Evolutionary conservation across 1,140 invertebrate genomes (phyloP).

Genomic region (Metaphire vulgaris): DNA sequence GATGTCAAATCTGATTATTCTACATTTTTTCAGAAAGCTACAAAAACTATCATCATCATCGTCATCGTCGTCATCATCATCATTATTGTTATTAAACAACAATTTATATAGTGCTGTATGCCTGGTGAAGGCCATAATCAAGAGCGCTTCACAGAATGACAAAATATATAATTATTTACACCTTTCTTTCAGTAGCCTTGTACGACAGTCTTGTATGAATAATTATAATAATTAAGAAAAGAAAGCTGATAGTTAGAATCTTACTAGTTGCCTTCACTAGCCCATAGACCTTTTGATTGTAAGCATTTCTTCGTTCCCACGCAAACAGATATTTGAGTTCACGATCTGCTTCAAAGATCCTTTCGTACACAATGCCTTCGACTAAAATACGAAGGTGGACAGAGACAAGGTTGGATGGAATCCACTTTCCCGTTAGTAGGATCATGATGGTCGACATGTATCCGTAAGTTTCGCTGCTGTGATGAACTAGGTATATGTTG

Average conservation of each 20-base stretch:
- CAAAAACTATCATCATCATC: too few species aligned
- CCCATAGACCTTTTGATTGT: slow-evolving; percentile 82
- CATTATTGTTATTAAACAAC: too few species aligned
- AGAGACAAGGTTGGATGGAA: slow-evolving; percentile 69
- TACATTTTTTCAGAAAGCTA: too few species aligned
- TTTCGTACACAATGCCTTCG: slow-evolving; percentile 81
- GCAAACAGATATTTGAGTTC: slow-evolving; percentile 89
- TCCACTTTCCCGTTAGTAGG: slow-evolving; percentile 72
- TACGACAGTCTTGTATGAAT: too few species aligned
- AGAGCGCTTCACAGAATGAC: too few species aligned
- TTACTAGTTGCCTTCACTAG: slow-evolving; percentile 53
- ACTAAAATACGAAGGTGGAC: slow-evolving; percentile 82
- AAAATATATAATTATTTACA: too few species aligned
- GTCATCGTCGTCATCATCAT: too few species aligned
- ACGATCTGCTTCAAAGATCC: slow-evolving; percentile 89
- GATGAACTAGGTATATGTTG: slow-evolving; percentile 82
- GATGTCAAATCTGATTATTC: too few species aligned
- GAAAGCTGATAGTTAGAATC: neutral
- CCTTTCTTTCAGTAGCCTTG: too few species aligned
- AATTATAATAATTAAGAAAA: too few species aligned
- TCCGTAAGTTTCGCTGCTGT: slow-evolving; percentile 81
- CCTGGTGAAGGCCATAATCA: too few species aligned
- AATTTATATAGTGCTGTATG: too few species aligned
- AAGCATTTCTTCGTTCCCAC: slow-evolving; percentile 95
- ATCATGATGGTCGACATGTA: slow-evolving; percentile 87